Base-by-base conservation (phyloP, 2,888 invertebrate genomes). In the Nomada goodeniana region DNA sequence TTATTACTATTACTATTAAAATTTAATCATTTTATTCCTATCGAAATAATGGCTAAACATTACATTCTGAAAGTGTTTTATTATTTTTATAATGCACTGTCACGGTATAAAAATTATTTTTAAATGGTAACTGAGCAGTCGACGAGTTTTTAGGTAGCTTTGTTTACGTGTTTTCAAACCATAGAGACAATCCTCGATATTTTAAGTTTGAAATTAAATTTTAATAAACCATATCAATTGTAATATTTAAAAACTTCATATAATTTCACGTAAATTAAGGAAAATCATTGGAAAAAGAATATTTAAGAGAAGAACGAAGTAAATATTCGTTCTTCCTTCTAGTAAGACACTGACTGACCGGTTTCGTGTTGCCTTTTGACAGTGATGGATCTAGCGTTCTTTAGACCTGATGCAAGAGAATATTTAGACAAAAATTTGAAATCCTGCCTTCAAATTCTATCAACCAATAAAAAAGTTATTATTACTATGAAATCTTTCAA, bases 341-440 rank as follows among this genome's bases (percentile, higher is more conserved):
- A 18, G 60, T 74, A 23, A 73, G 76, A 36, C 79, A 76, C 61
- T 74, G 83, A 86, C 87, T 86, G 85, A 89, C 85, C 82, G 83
- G 89, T 88, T 89, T 80, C 80, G 60, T 79, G 71, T 68, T 55
- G 57, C 52, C 36, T 67, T 44, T 15, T 18, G 76, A 82, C 83
- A 88, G 83, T 88, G 85, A 84, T 76, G 88, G 81, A 87, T 83
- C 67, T 71, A 76, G 50, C n/a, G 42, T 57, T 18, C 36, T 18
- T 23, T 47, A 57, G 68, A 76, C 88, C 88, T 63, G 71, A 59
- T 52, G 65, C 71, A 76, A 36, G 7, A 68, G 60, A 72, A 70
- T 11, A 7, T 57, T 68, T 2, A n/a, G 15, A 10, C 11, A 4
- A n/a, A 69, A 73, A 64, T 64, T 59, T 7, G 11, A 18, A 26